Conservation (phyloP, 2,113 vertebrate species). For the Peucedramus taeniatus region DNA sequence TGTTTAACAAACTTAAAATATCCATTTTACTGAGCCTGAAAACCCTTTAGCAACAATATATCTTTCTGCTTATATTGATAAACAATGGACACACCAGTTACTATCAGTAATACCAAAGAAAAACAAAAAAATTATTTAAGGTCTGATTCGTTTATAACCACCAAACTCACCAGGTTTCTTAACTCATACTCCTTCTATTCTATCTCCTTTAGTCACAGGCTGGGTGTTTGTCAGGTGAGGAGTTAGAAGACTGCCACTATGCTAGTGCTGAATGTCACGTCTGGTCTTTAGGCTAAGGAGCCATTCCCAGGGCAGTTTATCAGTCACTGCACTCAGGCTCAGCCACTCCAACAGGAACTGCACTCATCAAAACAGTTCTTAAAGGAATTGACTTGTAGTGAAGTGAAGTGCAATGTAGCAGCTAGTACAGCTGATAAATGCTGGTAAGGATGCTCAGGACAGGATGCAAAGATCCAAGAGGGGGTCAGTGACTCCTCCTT, state of each 20-base stretch:
- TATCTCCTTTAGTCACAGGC: background rate
- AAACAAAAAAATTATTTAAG: fast-evolving
- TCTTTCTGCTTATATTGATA: background rate
- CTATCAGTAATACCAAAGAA: background rate
- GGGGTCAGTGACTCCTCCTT: background rate
- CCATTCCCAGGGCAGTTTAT: background rate
- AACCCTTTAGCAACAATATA: background rate
- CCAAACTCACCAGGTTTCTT: background rate
- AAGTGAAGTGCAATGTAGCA: background rate
- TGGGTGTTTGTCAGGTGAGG: background rate
- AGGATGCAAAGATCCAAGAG: background rate
- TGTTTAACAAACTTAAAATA: background rate
- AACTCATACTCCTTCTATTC: background rate
- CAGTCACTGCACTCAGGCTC: background rate
- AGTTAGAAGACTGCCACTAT: background rate
- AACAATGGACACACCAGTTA: background rate
- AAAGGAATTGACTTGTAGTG: background rate
- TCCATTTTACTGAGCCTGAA: background rate
- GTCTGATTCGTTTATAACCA: background rate
- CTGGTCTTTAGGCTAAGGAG: background rate
- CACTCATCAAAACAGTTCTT: background rate
- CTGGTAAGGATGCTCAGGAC: background rate
- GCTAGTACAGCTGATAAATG: background rate
- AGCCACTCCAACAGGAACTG: background rate
- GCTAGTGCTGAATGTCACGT: background rate